Percentiles rank a stretch among this genome's conserved stretches.
Conservation (phyloP, 2,797 vertebrate genomes). For the Jordanella pulchra region DNA sequence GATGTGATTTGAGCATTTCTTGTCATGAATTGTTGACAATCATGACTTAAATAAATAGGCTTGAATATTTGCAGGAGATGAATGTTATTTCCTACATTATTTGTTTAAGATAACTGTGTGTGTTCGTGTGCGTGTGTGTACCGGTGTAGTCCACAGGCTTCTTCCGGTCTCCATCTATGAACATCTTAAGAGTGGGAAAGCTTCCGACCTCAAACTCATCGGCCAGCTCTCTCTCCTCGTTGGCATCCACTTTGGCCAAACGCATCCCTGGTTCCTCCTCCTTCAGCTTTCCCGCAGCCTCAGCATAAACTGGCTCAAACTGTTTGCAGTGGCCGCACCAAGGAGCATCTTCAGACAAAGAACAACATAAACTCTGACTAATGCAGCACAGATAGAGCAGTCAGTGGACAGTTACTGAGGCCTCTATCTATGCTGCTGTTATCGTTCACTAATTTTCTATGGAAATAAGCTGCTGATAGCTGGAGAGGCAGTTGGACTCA, state of each 20-base stretch:
- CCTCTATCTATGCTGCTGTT: conserved; percentile 16
- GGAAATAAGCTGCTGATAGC: conserved; percentile 66
- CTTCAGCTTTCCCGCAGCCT: conserved; percentile 81
- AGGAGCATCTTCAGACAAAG: conserved; percentile 79
- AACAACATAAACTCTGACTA: conserved; percentile 5
- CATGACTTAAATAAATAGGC: background rate
- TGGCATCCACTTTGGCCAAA: conserved; percentile 87
- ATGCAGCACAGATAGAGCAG: background rate
- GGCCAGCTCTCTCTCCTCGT: conserved; percentile 77
- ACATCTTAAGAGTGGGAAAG: conserved; percentile 87
- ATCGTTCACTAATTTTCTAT: conserved; percentile 41
- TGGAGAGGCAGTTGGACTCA: conserved; percentile 40
- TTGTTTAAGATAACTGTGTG: background rate
- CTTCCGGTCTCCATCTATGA: conserved; percentile 82
- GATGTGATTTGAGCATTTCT: background rate
- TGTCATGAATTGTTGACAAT: background rate
- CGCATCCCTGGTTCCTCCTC: conserved; percentile 46
- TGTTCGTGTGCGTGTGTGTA: conserved; percentile 49
- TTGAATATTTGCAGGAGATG: background rate
- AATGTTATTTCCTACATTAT: background rate
- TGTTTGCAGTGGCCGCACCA: conserved; percentile 88
- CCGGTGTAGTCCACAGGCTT: conserved; percentile 81
- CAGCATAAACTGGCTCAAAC: conserved; percentile 83
- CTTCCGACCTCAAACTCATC: conserved; percentile 80
- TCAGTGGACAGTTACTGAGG: background rate